Percentiles rank a stretch among this genome's conserved stretches.
Conservation (phyloP, 2,113 vertebrate species). For the Chiloscyllium plagiosum region DNA sequence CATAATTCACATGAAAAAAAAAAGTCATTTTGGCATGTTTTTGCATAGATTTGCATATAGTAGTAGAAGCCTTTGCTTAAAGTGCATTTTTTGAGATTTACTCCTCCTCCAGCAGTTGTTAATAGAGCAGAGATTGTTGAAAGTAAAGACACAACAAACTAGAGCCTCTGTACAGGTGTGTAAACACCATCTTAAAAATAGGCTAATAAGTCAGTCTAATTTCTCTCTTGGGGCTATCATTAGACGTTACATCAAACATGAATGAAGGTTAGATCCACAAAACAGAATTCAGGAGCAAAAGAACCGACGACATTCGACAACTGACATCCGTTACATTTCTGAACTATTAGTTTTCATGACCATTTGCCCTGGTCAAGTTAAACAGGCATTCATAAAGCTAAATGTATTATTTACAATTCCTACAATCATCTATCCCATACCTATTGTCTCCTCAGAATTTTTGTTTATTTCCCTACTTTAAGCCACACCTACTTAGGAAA, state of each 20-base stretch:
- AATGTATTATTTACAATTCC: neutral
- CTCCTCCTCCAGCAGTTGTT: neutral
- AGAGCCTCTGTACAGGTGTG: neutral
- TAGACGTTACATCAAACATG: neutral
- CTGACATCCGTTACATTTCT: neutral
- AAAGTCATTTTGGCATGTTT: neutral
- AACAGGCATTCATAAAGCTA: neutral
- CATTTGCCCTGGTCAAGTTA: neutral
- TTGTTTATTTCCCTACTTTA: neutral
- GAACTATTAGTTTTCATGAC: neutral
- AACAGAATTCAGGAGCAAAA: neutral
- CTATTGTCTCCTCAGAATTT: neutral
- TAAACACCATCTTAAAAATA: slow-evolving; percentile 1
- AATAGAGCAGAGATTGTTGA: neutral
- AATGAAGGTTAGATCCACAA: neutral
- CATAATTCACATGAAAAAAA: neutral
- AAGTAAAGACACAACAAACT: neutral
- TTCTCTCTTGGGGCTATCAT: neutral
- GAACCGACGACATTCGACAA: too few relatives aligned
- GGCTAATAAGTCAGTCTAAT: neutral
- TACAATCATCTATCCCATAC: neutral
- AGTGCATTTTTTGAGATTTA: neutral
- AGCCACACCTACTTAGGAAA: neutral
- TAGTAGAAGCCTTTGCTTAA: neutral
- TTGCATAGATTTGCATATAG: neutral